Evolutionary conservation across 1,140 invertebrate species (phyloP), one percentile per base, ranked within the genome.

Genomic region (Paraescarpia echinospica): DNA sequence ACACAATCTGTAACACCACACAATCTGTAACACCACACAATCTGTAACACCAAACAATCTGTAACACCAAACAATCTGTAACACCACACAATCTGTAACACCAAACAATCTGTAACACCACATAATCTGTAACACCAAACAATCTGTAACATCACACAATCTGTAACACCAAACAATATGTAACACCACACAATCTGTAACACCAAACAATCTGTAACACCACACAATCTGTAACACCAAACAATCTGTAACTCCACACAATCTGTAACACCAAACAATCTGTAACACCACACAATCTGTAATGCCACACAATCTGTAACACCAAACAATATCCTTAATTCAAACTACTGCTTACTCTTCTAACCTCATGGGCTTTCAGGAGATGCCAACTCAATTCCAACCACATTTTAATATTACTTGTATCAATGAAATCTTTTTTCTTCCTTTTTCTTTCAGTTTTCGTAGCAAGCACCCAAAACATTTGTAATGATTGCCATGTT

Each of bases 261-360:
- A 93, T 92, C 95, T 95, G 93, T n/a, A 48, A 91, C 35, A 77
- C n/a, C 33, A 35, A 41, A 77, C 35, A 33, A 93, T 92, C 95
- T 95, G 93, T n/a, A 48, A 91, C 35, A 77, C n/a, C 33, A 35
- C 22, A 77, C 35, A 33, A 93, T 92, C 95, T 95, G 93, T n/a
- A 48, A 91, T n/a, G 34, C n/a, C 33, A 35, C 0, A 95, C 94
- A 4, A 95, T 95, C 95, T 95, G 93, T n/a, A 48, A 91, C 35
- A 77, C n/a, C 33, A 35, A 41, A 77, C 35, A 33, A 93, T 92
- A n/a, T n/a, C n/a, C n/a, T n/a, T n/a, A n/a, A n/a, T n/a, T n/a
- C n/a, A n/a, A n/a, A n/a, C n/a, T n/a, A n/a, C n/a, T n/a, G 33
- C 35, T 77, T 48, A 89, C n/a, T 48, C 51, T 89, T 27, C 33